Percentiles rank a stretch among this genome's conserved stretches.
Conservation (phyloP, 2,797 vertebrate species). For the Silurus aristotelis region DNA sequence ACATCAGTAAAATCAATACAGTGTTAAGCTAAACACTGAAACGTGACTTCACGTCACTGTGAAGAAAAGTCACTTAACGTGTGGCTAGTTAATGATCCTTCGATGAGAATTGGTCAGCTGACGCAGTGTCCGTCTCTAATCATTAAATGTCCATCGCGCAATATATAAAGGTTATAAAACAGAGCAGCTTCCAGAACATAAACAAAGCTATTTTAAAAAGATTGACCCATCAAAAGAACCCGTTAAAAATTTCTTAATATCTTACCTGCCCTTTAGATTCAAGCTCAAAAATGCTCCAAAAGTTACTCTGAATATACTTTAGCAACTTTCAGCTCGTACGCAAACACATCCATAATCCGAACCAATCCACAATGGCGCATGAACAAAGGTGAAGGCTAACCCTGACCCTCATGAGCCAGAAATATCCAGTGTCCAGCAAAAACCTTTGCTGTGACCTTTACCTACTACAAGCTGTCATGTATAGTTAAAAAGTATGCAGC, state of each 20-base stretch:
- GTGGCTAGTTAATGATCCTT: slow-evolving; percentile 37
- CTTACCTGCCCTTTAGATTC: slow-evolving; percentile 28
- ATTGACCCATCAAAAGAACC: background rate
- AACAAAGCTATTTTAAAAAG: background rate
- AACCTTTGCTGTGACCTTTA: slow-evolving; percentile 46
- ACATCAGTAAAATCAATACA: slow-evolving; percentile 4
- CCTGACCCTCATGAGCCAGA: slow-evolving; percentile 51
- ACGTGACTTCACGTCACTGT: slow-evolving; percentile 33
- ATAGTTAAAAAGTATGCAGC: slow-evolving; percentile 32
- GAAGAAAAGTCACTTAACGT: slow-evolving; percentile 35
- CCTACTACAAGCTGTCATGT: slow-evolving; percentile 29
- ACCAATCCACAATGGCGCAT: slow-evolving; percentile 11
- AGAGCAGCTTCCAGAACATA: background rate
- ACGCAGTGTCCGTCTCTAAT: slow-evolving; percentile 18
- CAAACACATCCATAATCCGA: slow-evolving; percentile 3
- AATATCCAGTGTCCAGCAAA: slow-evolving; percentile 48
- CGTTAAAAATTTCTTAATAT: background rate
- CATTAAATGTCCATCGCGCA: slow-evolving; percentile 23
- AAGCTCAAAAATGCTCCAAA: background rate
- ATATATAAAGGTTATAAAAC: background rate
- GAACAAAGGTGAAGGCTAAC: slow-evolving; percentile 41
- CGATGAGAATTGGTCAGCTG: slow-evolving; percentile 42
- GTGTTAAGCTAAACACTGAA: slow-evolving; percentile 29
- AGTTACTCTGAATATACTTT: background rate
- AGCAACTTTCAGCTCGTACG: background rate